phyloP scores from a whole-genome alignment of 2,113 vertebrate species.

The Mustela lutreola region DNA sequence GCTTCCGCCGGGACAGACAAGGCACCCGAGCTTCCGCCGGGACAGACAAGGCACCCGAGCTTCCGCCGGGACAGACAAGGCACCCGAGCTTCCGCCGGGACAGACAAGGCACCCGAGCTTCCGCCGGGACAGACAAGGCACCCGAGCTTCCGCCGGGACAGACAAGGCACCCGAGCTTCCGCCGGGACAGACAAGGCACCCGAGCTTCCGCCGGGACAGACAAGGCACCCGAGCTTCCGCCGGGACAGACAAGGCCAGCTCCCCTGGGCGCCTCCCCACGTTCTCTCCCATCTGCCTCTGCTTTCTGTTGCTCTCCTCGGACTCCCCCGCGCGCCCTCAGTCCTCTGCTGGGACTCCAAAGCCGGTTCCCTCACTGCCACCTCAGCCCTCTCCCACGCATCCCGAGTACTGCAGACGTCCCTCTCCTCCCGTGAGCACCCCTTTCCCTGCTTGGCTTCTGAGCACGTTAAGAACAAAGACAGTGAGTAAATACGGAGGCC shows the following conservation, averaged over 20 bases:
- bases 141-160: too few relatives aligned
- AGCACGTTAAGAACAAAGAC: not conserved
- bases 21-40: too few relatives aligned
- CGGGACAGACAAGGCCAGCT: rapidly evolving
- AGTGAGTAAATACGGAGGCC: not conserved
- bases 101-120: too few relatives aligned
- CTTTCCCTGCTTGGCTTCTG: not conserved
- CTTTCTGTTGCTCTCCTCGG: not conserved
- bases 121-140: too few relatives aligned
- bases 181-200: too few relatives aligned
- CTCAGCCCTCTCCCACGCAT: not conserved
- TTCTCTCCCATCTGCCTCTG: not conserved
- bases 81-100: too few relatives aligned
- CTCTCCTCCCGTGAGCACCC: not conserved
- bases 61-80: too few relatives aligned
- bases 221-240: rapidly evolving
- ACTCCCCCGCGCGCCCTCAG: not conserved
- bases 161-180: too few relatives aligned
- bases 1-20: too few relatives aligned
- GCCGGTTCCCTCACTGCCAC: rapidly evolving
- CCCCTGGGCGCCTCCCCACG: rapidly evolving
- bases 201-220: not conserved
- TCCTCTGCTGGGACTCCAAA: not conserved
- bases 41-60: too few relatives aligned
- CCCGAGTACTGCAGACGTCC: not conserved